phyloP scores from a whole-genome alignment of 2,797 vertebrate genomes.

The Callimico goeldii region DNA sequence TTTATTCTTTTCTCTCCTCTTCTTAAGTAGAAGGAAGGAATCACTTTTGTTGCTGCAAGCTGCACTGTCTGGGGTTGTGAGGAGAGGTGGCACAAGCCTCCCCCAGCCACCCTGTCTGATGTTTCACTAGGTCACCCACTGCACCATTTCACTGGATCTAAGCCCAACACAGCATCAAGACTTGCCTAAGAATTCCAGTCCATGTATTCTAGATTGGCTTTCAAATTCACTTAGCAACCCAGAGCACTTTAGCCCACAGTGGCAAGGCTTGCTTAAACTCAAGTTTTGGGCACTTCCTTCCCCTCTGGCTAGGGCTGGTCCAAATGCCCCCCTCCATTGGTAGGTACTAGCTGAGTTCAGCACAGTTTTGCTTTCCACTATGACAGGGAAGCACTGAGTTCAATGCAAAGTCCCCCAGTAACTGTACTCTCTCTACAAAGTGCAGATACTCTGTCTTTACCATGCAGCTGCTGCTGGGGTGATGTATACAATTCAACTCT shows the following conservation, averaged over 20 bases:
- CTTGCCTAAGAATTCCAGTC: not conserved
- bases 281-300: not conserved
- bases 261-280: not conserved
- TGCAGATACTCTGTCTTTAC: not conserved
- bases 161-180: not conserved
- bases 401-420: not conserved
- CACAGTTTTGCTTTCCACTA: not conserved
- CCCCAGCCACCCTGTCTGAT: not conserved
- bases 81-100: not conserved
- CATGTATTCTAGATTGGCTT: not conserved
- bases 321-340: not conserved
- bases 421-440: not conserved
- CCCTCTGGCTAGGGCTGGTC: not conserved
- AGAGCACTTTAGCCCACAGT: not conserved
- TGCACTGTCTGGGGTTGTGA: not conserved
- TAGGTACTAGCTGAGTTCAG: not conserved
- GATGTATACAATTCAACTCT: not conserved
- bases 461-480: not conserved
- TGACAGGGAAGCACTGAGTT: not conserved
- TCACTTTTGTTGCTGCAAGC: not conserved
- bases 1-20: not conserved
- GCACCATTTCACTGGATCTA: not conserved
- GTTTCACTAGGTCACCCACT: not conserved
- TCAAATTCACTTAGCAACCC: not conserved
- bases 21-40: too few relatives aligned